phyloP scores from a whole-genome alignment of 2,797 vertebrate species.

The Diceros bicornis region DNA sequence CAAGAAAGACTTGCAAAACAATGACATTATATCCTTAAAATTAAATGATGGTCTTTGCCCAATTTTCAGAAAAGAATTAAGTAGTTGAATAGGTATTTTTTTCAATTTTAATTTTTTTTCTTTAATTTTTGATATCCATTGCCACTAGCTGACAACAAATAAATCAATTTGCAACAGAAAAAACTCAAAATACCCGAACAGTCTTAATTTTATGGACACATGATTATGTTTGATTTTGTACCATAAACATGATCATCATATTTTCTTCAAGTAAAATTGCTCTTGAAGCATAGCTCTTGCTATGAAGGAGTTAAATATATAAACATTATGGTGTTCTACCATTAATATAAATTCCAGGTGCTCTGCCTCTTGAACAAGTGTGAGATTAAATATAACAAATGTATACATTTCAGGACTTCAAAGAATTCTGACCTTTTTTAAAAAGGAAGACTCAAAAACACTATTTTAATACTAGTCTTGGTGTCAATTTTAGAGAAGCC shows the following conservation, averaged over 20 bases:
- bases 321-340: neutral
- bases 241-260: neutral
- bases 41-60: neutral
- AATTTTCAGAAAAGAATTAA: conserved; percentile 40
- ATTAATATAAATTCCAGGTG: neutral
- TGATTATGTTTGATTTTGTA: neutral
- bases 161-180: conserved; percentile 12
- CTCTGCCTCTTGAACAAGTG: neutral
- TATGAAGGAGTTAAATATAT: neutral
- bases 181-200: neutral
- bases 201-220: neutral
- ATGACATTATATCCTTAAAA: neutral
- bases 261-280: neutral
- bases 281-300: neutral
- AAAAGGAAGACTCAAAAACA: neutral
- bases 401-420: neutral
- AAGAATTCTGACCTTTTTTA: conserved; percentile 3
- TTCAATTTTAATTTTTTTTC: conserved; percentile 8
- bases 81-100: neutral
- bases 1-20: neutral
- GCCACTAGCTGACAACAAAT: conserved; percentile 19
- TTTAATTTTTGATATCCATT: neutral
- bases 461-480: neutral
- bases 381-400: neutral
- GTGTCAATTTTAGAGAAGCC: neutral